These are phyloP conservation scores for Psittacula cyanocephala DNA, from an alignment of 2,113 vertebrate species.

Conservation along the genomic window DNA sequence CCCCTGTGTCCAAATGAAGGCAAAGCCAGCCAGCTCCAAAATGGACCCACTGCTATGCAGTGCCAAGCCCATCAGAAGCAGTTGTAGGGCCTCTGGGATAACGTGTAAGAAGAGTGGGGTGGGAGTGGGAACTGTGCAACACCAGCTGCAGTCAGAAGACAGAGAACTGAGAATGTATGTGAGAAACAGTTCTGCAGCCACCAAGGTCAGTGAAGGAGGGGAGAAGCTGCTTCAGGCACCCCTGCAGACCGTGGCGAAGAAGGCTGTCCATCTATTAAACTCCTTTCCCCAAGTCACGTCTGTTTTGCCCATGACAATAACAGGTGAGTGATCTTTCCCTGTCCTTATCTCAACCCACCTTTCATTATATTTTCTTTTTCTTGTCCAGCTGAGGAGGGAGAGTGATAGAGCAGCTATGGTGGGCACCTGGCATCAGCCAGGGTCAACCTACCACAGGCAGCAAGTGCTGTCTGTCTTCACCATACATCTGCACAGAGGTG, in stretches of 20 bases:
- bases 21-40: background rate
- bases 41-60: too few relatives aligned
- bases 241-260: rapidly evolving
- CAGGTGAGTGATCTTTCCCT: background rate
- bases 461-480: background rate
- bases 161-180: background rate
- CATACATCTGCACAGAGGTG: background rate
- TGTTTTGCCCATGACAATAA: background rate
- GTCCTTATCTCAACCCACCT: background rate
- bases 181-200: background rate
- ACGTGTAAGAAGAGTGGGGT: background rate
- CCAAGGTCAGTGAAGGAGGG: background rate
- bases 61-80: background rate
- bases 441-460: background rate
- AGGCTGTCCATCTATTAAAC: background rate
- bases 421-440: background rate
- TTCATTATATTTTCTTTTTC: background rate
- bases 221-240: background rate
- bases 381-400: background rate
- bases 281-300: background rate
- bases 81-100: background rate
- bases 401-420: background rate
- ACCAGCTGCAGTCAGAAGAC: background rate
- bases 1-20: background rate
- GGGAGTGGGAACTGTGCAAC: background rate